These are phyloP conservation scores for Sebastes diaconus DNA, from an alignment of 2,797 vertebrate species.

Conservation along the genomic window DNA sequence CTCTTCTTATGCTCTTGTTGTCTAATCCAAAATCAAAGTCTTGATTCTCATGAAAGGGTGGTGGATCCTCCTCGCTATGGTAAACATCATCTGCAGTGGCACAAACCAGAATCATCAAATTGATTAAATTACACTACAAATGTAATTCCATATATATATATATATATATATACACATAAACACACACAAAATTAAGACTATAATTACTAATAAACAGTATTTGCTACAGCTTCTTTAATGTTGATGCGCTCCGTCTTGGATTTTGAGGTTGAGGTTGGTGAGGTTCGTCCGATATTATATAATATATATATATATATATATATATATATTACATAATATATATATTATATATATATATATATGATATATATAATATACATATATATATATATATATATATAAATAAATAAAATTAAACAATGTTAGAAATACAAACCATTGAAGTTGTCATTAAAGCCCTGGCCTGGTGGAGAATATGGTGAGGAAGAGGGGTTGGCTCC, in stretches of 20 bases:
- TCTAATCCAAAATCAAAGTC: conserved; percentile 87
- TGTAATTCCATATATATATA: not conserved
- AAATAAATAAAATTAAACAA: not conserved
- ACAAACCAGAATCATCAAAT: conserved; percentile 12
- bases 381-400: too few relatives aligned
- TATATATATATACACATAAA: too few relatives aligned
- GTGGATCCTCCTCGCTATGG: conserved; percentile 84
- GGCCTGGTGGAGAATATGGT: conserved; percentile 44
- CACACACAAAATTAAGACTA: too few relatives aligned
- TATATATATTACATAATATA: too few relatives aligned
- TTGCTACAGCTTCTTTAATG: too few relatives aligned
- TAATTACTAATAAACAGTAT: too few relatives aligned
- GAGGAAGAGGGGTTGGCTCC: conserved; percentile 20
- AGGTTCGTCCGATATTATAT: too few relatives aligned
- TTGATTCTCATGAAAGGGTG: conserved; percentile 88
- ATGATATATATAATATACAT: too few relatives aligned
- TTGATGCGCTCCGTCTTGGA: too few relatives aligned
- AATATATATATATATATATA: too few relatives aligned
- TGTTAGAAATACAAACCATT: conserved; percentile 5
- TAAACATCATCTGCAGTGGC: conserved; percentile 74
- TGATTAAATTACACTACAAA: not conserved
- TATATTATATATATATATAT: too few relatives aligned
- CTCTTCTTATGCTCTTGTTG: conserved; percentile 87
- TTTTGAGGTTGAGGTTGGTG: too few relatives aligned
- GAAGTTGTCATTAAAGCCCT: conserved; percentile 3